Evolutionary conservation across 2,113 vertebrate genomes (phyloP).

Genomic region (Nothocercus julius): DNA sequence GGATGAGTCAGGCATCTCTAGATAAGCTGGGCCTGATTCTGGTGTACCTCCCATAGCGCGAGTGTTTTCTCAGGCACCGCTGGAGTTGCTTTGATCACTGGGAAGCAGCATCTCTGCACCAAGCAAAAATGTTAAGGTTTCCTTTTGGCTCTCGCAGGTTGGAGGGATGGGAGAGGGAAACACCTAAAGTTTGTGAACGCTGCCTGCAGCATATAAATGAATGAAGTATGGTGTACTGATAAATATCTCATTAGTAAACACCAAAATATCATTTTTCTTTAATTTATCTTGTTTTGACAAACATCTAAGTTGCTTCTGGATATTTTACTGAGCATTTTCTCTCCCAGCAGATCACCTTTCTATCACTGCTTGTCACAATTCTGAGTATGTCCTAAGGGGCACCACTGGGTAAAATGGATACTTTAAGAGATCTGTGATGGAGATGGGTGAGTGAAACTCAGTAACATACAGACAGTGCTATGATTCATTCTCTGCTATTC

Average conservation of each 20-base stretch:
- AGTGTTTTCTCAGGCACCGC: neutral
- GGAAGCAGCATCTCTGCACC: accelerated
- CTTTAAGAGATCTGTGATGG: neutral
- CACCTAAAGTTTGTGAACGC: neutral
- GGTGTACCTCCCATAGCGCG: neutral
- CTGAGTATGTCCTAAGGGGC: neutral
- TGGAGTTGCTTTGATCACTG: neutral
- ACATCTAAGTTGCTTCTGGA: neutral
- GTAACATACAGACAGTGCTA: neutral
- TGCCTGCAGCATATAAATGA: neutral
- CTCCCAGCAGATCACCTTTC: neutral
- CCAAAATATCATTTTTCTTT: neutral
- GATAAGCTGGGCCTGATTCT: neutral
- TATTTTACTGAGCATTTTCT: neutral
- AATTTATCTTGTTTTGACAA: neutral
- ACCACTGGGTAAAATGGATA: neutral
- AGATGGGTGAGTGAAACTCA: neutral
- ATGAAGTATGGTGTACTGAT: neutral
- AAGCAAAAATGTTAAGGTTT: neutral
- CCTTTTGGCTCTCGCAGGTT: neutral
- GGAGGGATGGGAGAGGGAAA: neutral
- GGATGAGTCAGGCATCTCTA: neutral
- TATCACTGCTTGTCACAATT: neutral
- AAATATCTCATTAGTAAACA: neutral
- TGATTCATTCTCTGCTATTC: neutral